A percentile compares a stretch with the other conserved stretches of the same genome.
Evolutionary conservation across 2,888 invertebrate genomes (phyloP).

Genomic region (Polydrusus pterygomalis): DNA sequence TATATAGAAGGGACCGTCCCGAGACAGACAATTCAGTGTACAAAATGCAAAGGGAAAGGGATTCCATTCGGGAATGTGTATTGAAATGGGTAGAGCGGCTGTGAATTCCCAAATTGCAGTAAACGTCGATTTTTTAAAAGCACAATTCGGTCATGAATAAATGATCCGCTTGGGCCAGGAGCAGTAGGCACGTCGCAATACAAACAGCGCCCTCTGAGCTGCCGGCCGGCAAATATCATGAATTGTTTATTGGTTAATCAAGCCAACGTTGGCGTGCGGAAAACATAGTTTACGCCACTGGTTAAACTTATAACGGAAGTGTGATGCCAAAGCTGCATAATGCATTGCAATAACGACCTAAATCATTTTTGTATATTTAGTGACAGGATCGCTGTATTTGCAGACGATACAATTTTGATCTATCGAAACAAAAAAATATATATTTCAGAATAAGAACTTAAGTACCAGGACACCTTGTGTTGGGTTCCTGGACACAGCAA

Average conservation of each 20-base stretch:
- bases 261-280: slow-evolving; percentile 57
- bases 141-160: slow-evolving; percentile 59
- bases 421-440: no score
- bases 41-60: slow-evolving; percentile 21
- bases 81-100: slow-evolving; percentile 13
- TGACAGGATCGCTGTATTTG: no score
- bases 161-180: slow-evolving; percentile 50
- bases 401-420: no score
- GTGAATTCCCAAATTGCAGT: slow-evolving; percentile 54
- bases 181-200: slow-evolving; percentile 59
- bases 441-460: no score
- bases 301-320: slow-evolving; percentile 4
- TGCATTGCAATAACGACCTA: background rate
- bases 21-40: slow-evolving; percentile 14
- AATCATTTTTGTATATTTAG: no score
- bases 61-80: slow-evolving; percentile 30
- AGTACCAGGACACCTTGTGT: no score
- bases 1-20: background rate
- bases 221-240: slow-evolving; percentile 70
- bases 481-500: no score
- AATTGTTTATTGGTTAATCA: slow-evolving; percentile 73
- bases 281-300: slow-evolving; percentile 31
- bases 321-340: background rate
- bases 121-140: slow-evolving; percentile 52
- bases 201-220: slow-evolving; percentile 59